Percentiles rank a stretch among this genome's conserved stretches.
Conservation (phyloP, 1,140 invertebrate genomes). For the Diabrotica virgifera region DNA sequence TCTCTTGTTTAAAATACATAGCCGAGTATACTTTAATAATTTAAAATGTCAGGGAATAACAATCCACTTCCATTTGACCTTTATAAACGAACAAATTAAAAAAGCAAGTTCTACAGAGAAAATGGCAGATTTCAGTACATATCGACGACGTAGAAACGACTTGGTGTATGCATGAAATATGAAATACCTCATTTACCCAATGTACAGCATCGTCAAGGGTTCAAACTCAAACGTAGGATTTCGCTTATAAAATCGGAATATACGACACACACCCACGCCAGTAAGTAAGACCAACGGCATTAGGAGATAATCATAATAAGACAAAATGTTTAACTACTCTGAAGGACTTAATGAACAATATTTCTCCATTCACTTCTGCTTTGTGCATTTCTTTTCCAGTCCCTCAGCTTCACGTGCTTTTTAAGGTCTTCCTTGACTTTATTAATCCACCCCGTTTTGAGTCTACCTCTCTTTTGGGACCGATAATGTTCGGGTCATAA, state of each 20-base stretch:
- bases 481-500: too few relatives aligned
- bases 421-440: too few relatives aligned
- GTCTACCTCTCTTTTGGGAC: too few relatives aligned
- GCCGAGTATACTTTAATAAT: background rate
- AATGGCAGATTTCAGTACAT: background rate
- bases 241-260: conserved; percentile 17
- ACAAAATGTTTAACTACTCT: too few relatives aligned
- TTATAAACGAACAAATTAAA: conserved; percentile 4
- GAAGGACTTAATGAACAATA: too few relatives aligned
- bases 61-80: conserved; percentile 8
- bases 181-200: conserved; percentile 6
- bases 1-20: background rate
- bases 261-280: conserved; percentile 19
- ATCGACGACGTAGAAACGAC: background rate
- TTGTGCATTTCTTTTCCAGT: too few relatives aligned
- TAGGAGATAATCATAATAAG: too few relatives aligned
- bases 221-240: conserved; percentile 5
- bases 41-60: background rate
- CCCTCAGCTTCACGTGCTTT: too few relatives aligned
- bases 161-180: background rate
- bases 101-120: background rate
- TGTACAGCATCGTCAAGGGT: conserved; percentile 24
- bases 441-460: too few relatives aligned
- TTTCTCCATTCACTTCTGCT: too few relatives aligned
- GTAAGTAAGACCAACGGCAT: too few relatives aligned